A percentile compares a stretch with the other conserved stretches of the same genome.
Conservation (phyloP, 2,888 invertebrate genomes). For the Cenopis cana region DNA sequence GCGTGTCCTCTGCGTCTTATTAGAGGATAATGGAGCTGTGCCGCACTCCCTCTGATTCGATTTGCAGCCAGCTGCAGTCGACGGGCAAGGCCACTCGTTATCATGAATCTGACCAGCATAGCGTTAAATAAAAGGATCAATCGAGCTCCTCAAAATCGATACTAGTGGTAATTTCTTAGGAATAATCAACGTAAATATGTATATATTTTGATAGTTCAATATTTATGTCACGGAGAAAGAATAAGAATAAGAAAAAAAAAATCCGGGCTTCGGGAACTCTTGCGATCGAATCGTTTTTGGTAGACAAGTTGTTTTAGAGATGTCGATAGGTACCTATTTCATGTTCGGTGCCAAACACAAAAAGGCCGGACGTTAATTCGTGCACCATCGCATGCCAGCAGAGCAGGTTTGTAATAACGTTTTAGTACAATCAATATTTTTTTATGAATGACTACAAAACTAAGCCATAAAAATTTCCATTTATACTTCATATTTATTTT, state of each 20-base stretch:
- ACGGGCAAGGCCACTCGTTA: neutral
- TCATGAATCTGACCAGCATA: neutral
- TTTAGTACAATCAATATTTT: neutral
- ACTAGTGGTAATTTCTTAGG: neutral
- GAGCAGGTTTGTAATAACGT: too few species aligned
- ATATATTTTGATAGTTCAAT: too few species aligned
- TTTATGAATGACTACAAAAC: conserved; percentile 7
- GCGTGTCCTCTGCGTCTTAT: neutral
- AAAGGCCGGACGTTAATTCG: neutral
- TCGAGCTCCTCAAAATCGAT: neutral
- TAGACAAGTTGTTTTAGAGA: neutral
- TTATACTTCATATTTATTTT: too few species aligned
- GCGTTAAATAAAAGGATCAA: too few species aligned
- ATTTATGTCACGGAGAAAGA: too few species aligned
- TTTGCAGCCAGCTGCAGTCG: neutral
- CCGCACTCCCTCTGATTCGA: neutral
- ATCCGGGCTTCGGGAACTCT: too few species aligned
- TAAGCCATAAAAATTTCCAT: conserved; percentile 3
- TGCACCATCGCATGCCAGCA: neutral
- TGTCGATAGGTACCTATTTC: neutral
- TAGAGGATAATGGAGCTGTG: neutral
- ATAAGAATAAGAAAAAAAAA: too few species aligned
- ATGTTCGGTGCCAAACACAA: neutral
- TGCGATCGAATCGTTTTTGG: too few species aligned
- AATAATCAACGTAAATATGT: too few species aligned